Evolutionary conservation across 2,113 vertebrate genomes (phyloP).

Genomic region (Camelus dromedarius): DNA sequence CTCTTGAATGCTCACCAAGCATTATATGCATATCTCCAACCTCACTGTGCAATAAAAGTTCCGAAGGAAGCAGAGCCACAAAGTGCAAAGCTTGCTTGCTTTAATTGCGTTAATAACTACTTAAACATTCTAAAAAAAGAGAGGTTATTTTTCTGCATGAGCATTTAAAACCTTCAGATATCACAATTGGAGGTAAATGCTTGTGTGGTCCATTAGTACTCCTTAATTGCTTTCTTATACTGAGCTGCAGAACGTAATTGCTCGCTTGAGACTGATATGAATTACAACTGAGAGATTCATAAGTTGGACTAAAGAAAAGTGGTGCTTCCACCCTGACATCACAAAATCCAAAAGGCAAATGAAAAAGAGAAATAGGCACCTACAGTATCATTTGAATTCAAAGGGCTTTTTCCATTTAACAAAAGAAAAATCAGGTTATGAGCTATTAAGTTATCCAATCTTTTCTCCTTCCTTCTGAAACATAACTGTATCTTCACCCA

Average conservation of each 20-base stretch:
- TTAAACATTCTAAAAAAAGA: conserved; percentile 18
- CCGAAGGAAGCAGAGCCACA: not conserved
- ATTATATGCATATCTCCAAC: not conserved
- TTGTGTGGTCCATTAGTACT: not conserved
- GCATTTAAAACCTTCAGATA: not conserved
- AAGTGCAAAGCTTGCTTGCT: not conserved
- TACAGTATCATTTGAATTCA: not conserved
- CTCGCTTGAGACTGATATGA: not conserved
- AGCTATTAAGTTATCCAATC: not conserved
- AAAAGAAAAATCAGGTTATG: not conserved
- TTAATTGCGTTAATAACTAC: not conserved
- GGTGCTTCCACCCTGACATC: not conserved
- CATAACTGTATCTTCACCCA: not conserved
- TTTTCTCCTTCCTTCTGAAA: not conserved
- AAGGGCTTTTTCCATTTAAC: not conserved
- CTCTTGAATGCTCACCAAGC: not conserved
- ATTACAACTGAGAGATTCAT: not conserved
- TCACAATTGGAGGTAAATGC: not conserved
- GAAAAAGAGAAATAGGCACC: not conserved
- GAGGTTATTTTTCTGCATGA: not conserved
- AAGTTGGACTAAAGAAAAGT: not conserved
- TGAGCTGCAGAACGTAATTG: conserved; percentile 18
- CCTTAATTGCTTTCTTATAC: conserved; percentile 24
- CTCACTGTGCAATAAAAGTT: not conserved
- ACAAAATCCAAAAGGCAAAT: not conserved